phyloP scores from a whole-genome alignment of 2,113 vertebrate species.

The Tretioscincus oriximinensis region DNA sequence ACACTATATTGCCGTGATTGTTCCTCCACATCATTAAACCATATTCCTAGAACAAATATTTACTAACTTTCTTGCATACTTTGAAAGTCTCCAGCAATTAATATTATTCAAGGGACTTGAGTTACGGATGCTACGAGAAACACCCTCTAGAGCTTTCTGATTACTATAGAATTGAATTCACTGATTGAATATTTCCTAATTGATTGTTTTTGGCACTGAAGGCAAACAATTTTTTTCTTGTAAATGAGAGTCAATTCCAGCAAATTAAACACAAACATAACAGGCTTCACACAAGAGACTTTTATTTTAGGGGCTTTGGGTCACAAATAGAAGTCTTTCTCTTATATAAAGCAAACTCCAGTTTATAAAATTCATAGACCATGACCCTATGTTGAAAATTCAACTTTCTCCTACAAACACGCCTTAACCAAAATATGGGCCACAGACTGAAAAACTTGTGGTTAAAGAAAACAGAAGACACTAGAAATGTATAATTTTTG shows the following conservation, averaged over 20 bases:
- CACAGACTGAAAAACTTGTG: neutral
- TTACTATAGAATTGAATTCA: conserved; percentile 23
- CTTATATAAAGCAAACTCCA: neutral
- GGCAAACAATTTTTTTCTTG: neutral
- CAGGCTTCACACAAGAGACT: neutral
- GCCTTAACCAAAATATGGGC: neutral
- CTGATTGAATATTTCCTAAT: neutral
- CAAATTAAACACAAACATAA: neutral
- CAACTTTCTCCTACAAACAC: neutral
- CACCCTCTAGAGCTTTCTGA: conserved; percentile 3
- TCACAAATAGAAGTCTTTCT: neutral
- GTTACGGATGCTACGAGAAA: neutral
- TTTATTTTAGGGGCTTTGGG: neutral
- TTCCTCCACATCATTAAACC: neutral
- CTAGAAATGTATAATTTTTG: neutral
- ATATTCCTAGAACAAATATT: neutral
- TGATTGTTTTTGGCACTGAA: neutral
- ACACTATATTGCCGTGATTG: neutral
- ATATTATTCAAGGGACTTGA: neutral
- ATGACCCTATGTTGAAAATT: neutral
- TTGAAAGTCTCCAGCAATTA: neutral
- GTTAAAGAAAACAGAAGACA: neutral
- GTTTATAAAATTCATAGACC: neutral
- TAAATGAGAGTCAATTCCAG: neutral
- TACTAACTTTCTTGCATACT: neutral